These are phyloP conservation scores for Habrosyne pyritoides DNA, from an alignment of 2,888 invertebrate genomes.

Conservation along the genomic window DNA sequence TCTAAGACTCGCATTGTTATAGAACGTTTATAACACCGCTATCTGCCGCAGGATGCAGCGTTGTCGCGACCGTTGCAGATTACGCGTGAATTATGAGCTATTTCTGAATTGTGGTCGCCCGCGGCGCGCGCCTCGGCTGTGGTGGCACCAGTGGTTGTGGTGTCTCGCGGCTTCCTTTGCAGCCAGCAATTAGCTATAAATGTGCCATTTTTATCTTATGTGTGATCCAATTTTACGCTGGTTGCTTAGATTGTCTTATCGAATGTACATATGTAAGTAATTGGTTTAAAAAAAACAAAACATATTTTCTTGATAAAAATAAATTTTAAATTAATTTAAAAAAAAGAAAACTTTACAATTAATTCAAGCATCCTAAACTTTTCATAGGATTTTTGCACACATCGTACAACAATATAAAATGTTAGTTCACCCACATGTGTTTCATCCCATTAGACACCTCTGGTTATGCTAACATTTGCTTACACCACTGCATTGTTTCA, in stretches of 20 bases:
- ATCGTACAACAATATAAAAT: background rate
- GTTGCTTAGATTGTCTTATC: background rate
- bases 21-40: slow-evolving; percentile 56
- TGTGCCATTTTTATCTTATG: background rate
- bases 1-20: slow-evolving; percentile 38
- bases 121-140: slow-evolving; percentile 37
- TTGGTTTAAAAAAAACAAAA: too few species aligned
- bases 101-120: slow-evolving; percentile 60
- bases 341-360: background rate
- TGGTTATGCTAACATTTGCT: slow-evolving; percentile 40
- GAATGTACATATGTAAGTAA: too few species aligned
- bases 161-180: background rate
- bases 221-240: background rate
- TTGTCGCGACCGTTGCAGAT: slow-evolving; percentile 57
- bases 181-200: slow-evolving; percentile 2
- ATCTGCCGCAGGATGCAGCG: slow-evolving; percentile 70
- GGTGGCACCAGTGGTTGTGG: background rate
- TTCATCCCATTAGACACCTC: slow-evolving; percentile 30
- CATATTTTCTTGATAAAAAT: too few species aligned
- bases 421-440: background rate
- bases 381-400: background rate
- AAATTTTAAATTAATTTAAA: too few species aligned
- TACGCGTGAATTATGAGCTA: slow-evolving; percentile 72
- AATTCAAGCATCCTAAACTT: background rate
- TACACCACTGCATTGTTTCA: slow-evolving; percentile 45